Conservation (phyloP, 2,113 vertebrate genomes). For the Python bivittatus region DNA sequence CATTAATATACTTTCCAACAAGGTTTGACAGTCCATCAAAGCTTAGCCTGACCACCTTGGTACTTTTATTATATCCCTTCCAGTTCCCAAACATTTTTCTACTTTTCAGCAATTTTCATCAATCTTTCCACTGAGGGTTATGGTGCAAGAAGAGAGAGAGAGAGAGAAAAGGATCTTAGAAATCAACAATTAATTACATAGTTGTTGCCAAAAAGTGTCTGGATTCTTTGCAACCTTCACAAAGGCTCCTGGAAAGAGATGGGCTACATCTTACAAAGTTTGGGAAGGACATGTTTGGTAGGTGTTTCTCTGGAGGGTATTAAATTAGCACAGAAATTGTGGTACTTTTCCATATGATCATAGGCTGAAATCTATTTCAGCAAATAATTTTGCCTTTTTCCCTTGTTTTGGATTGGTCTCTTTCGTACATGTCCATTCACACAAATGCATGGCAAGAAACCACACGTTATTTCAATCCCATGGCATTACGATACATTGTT, state of each 20-base stretch:
- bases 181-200: too few relatives aligned
- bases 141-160: too few relatives aligned
- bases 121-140: too few relatives aligned
- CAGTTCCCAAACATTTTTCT: too few relatives aligned
- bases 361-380: background rate
- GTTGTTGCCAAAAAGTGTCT: too few relatives aligned
- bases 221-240: too few relatives aligned
- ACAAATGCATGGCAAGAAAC: background rate
- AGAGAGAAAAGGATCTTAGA: too few relatives aligned
- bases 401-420: background rate
- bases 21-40: too few relatives aligned
- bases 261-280: background rate
- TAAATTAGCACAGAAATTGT: background rate
- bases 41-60: too few relatives aligned
- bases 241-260: background rate
- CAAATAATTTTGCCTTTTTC: background rate
- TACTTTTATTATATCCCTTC: too few relatives aligned
- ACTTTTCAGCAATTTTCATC: too few relatives aligned
- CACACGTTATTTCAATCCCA: background rate
- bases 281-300: background rate
- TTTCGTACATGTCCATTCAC: background rate
- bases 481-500: background rate
- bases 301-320: background rate
- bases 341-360: background rate
- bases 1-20: too few relatives aligned